Percentiles rank a stretch among this genome's conserved stretches.
phyloP scores from a whole-genome alignment of 2,888 invertebrate genomes.

The Zygogramma bicolorata region DNA sequence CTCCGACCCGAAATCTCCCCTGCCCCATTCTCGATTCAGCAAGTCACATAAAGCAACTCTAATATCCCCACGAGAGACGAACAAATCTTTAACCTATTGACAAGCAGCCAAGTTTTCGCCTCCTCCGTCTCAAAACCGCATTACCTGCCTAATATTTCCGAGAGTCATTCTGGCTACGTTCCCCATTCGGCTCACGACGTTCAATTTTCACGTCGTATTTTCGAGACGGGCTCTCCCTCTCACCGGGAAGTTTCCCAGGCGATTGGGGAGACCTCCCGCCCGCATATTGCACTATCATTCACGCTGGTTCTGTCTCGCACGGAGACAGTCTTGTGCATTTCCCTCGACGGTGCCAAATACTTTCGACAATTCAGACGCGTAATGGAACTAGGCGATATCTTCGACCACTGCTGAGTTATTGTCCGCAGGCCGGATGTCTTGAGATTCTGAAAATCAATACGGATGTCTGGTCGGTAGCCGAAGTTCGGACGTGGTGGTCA shows the following conservation, averaged over 20 bases:
- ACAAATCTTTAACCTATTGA: conserved; percentile 35
- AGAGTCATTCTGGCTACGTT: conserved; percentile 44
- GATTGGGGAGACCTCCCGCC: conserved; percentile 54
- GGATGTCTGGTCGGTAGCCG: neutral
- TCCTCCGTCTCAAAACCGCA: conserved; percentile 44
- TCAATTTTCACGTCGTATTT: conserved; percentile 59
- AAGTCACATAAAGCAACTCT: conserved; percentile 7
- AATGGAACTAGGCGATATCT: conserved; percentile 55
- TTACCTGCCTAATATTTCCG: conserved; percentile 51
- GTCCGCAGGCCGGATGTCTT: neutral
- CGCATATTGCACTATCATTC: conserved; percentile 60
- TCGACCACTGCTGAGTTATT: conserved; percentile 34
- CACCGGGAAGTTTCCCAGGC: conserved; percentile 44
- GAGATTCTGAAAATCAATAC: neutral
- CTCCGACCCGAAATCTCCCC: too few relatives aligned
- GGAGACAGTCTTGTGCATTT: conserved; percentile 52
- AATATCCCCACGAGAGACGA: neutral
- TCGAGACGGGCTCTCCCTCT: conserved; percentile 52
- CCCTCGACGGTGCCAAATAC: conserved; percentile 55
- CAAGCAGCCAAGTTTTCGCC: conserved; percentile 36
- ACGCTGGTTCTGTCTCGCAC: conserved; percentile 42
- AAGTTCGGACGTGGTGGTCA: neutral
- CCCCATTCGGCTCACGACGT: conserved; percentile 55
- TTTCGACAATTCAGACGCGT: conserved; percentile 50
- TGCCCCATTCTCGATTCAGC: neutral